phyloP scores from a whole-genome alignment of 2,797 vertebrate species.

The Diplodus puntazzo region DNA sequence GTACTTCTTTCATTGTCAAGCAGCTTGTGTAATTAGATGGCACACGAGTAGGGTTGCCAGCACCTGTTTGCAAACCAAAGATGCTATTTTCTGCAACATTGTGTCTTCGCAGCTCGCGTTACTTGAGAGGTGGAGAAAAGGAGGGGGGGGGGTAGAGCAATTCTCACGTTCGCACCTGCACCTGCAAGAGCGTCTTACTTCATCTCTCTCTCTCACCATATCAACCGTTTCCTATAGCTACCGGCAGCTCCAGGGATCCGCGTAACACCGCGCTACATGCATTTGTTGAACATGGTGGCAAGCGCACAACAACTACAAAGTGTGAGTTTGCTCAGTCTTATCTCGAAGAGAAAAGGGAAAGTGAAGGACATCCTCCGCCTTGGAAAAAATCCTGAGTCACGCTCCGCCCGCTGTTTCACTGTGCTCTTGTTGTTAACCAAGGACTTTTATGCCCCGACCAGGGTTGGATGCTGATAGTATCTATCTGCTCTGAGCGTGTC shows the following conservation, averaged over 20 bases:
- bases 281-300: conserved; percentile 28
- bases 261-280: conserved; percentile 11
- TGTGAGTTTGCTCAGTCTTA: conserved; percentile 31
- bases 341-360: conserved; percentile 26
- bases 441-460: conserved; percentile 65
- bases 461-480: conserved; percentile 66
- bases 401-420: conserved; percentile 51
- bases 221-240: conserved; percentile 77
- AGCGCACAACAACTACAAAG: conserved; percentile 4
- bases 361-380: conserved; percentile 58
- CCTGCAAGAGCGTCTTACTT: conserved; percentile 43
- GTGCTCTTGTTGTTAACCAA: conserved; percentile 67
- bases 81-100: conserved; percentile 32
- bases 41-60: conserved; percentile 16
- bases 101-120: conserved; percentile 46
- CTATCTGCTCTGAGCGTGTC: conserved; percentile 61
- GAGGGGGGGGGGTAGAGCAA: conserved; percentile 16
- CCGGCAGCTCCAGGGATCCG: conserved; percentile 52
- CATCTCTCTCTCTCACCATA: conserved; percentile 55
- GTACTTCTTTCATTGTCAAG: conserved; percentile 12
- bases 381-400: conserved; percentile 61
- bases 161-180: conserved; percentile 62
- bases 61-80: conserved; percentile 41
- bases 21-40: conserved; percentile 35
- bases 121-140: conserved; percentile 4